Percentiles rank a stretch among this genome's conserved stretches.
phyloP scores from a whole-genome alignment of 1,140 invertebrate genomes.

The Drosophila malerkotliana region DNA sequence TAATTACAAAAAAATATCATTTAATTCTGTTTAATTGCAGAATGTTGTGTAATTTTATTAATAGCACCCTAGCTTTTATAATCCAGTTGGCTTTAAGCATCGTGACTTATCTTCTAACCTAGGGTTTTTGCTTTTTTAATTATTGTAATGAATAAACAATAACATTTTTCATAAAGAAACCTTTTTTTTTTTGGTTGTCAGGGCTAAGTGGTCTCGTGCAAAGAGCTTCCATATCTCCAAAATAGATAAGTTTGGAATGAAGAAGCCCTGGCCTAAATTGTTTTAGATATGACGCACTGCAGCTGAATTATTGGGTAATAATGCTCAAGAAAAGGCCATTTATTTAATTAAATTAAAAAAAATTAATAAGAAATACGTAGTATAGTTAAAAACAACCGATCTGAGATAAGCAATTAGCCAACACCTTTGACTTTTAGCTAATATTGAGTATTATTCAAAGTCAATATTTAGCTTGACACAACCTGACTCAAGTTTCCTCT shows the following conservation, averaged over 20 bases:
- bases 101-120: background rate
- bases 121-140: constrained; percentile 9
- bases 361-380: background rate
- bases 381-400: background rate
- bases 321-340: background rate
- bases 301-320: constrained; percentile 11
- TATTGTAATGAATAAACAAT: constrained; percentile 18
- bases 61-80: background rate
- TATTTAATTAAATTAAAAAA: constrained; percentile 22
- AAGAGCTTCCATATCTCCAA: constrained; percentile 56
- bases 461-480: constrained; percentile 62
- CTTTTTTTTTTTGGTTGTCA: constrained; percentile 32
- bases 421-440: constrained; percentile 33
- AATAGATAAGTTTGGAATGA: constrained; percentile 57
- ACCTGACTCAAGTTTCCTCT: constrained; percentile 19
- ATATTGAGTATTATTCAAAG: constrained; percentile 57
- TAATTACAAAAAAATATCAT: constrained; percentile 38
- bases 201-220: constrained; percentile 42
- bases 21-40: constrained; percentile 30
- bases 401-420: constrained; percentile 50
- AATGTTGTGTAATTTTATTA: constrained; percentile 19
- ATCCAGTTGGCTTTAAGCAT: background rate
- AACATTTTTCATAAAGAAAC: constrained; percentile 17
- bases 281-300: constrained; percentile 43
- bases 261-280: constrained; percentile 66